Conservation (phyloP, 2,888 invertebrate genomes). For the Coenonympha glycerion region DNA sequence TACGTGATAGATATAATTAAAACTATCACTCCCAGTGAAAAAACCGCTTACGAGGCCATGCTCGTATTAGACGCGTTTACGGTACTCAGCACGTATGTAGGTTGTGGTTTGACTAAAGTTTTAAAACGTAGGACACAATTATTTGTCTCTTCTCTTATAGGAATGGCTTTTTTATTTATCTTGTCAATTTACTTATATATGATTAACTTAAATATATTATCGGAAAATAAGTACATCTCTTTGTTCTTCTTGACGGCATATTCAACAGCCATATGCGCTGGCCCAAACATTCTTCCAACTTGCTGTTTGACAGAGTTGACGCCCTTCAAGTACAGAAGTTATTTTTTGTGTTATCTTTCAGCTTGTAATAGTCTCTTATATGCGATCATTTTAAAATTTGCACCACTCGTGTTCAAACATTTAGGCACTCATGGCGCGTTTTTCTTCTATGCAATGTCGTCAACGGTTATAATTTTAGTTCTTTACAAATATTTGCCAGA, state of each 20-base stretch:
- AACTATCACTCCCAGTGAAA: constrained; percentile 13
- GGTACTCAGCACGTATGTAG: constrained; percentile 36
- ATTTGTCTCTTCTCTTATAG: constrained; percentile 17
- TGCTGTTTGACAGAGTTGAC: constrained; percentile 35
- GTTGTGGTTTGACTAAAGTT: constrained; percentile 27
- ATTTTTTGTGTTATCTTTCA: constrained; percentile 31
- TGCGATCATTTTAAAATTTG: constrained; percentile 39
- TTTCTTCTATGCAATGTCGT: constrained; percentile 29
- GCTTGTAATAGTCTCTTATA: constrained; percentile 39
- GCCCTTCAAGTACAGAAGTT: constrained; percentile 42
- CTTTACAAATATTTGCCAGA: constrained; percentile 33
- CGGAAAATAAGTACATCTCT: constrained; percentile 5
- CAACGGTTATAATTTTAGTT: constrained; percentile 24
- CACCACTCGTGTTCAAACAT: constrained; percentile 40
- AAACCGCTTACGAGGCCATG: constrained; percentile 16
- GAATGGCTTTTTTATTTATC: constrained; percentile 2
- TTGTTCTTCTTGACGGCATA: constrained; percentile 16
- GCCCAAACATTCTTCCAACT: constrained; percentile 35
- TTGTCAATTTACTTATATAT: constrained; percentile 11
- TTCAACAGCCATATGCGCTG: constrained; percentile 24
- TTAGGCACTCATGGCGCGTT: constrained; percentile 44
- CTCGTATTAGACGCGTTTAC: constrained; percentile 23
- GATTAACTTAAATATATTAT: constrained; percentile 2
- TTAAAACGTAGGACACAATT: constrained; percentile 35
- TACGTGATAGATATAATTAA: constrained; percentile 17